Evolutionary conservation across 2,113 vertebrate species (phyloP).

Genomic region (Pollimyrus isidori): DNA sequence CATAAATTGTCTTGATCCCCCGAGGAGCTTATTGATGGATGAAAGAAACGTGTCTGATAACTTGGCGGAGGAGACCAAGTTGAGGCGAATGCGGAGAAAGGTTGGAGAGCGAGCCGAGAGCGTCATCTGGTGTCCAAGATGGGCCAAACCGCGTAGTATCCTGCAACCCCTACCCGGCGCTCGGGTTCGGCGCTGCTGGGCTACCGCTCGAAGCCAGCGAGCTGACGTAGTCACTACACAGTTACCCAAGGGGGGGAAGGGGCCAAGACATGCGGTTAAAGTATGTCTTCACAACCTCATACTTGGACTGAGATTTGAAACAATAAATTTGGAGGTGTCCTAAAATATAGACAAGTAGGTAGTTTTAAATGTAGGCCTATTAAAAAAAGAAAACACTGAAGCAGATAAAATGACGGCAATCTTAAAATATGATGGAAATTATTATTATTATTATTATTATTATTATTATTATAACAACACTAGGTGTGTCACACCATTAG

Average conservation of each 20-base stretch:
- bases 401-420: not conserved
- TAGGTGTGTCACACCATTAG: not conserved
- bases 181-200: not conserved
- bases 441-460: not conserved
- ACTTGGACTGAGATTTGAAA: not conserved
- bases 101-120: slow-evolving; percentile 61
- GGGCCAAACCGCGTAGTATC: slow-evolving; percentile 31
- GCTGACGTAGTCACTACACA: not conserved
- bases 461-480: not conserved
- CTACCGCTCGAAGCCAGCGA: not conserved
- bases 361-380: not conserved
- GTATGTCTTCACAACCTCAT: not conserved
- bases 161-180: not conserved
- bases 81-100: slow-evolving; percentile 35
- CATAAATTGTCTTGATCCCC: slow-evolving; percentile 74
- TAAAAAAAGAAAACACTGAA: not conserved
- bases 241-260: not conserved
- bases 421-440: not conserved
- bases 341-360: not conserved
- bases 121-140: slow-evolving; percentile 65
- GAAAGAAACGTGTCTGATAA: slow-evolving; percentile 67
- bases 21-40: slow-evolving; percentile 70
- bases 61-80: slow-evolving; percentile 51
- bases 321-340: not conserved
- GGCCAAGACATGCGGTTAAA: not conserved